Evolutionary conservation across 2,888 invertebrate species (phyloP), one percentile per base, ranked within the genome.

Genomic region (Idaea straminata): DNA sequence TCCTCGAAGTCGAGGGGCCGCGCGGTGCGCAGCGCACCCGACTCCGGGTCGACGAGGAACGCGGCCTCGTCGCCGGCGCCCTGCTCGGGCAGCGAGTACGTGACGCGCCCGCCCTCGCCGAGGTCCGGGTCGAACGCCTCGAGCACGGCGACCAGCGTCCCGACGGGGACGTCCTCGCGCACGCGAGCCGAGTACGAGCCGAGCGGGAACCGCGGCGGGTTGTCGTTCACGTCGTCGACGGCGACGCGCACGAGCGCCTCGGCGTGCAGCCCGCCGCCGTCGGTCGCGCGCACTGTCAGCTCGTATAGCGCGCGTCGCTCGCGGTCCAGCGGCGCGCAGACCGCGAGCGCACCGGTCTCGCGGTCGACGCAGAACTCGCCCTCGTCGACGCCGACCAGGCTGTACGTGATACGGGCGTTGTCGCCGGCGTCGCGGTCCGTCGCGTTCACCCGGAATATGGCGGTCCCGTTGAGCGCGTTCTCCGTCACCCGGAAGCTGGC

Each of bases 171-270:
- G 87, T 99, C 99, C 87, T 99, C 99, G 5, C 98, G 95, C 34
- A 98, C 95, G 81, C 97, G 96, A 57, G 98, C 97, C 59, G 94
- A 84, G 81, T 97, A 97, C 70, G 95, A 94, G 35, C 94, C 87
- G 61, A 97, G 93, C 38, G 96, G 95, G 84, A 98, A 99, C 69
- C 93, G 94, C 0, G 98, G 98, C 3, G 96, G 94, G 83, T 97
- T 97, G 87, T 97, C 99, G 88, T 99, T 99, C 62, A 98, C 96
- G 86, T 99, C 99, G 79, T 97, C 96, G 5, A 98, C 95, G 47
- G 95, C 94, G 61, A 98, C 95, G 70, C 96, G 94, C 35, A 99
- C 96, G 35, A 96, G 87, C 3, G 98, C 97, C 76, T 98, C 97
- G 0, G 98, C 96, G 72, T 95, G 95, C 61, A 98, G 91, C 62